Evolutionary conservation across 2,113 vertebrate species (phyloP).

Genomic region (Geococcyx californianus): DNA sequence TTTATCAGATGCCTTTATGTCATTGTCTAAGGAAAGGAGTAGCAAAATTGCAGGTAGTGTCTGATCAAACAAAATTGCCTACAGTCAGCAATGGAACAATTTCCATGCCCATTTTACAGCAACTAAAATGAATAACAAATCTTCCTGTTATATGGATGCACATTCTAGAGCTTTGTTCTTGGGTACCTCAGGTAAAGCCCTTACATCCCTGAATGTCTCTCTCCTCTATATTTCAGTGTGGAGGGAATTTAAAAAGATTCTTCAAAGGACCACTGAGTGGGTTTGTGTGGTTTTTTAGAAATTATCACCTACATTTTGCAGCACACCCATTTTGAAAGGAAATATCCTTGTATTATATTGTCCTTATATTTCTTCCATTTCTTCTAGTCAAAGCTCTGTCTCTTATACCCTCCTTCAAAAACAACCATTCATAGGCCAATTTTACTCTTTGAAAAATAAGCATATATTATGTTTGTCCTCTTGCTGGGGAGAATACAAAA

Average conservation of each 20-base stretch:
- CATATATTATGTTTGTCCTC: background rate
- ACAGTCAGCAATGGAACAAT: background rate
- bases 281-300: background rate
- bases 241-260: background rate
- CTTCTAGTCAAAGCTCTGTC: background rate
- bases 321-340: background rate
- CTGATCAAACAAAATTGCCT: constrained; percentile 6
- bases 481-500: background rate
- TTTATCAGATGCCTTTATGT: background rate
- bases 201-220: background rate
- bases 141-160: background rate
- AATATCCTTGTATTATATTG: background rate
- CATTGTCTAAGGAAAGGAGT: background rate
- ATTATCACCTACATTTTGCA: background rate
- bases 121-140: background rate
- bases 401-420: background rate
- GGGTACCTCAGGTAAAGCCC: background rate
- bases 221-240: background rate
- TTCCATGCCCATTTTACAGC: background rate
- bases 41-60: background rate
- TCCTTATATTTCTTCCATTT: background rate
- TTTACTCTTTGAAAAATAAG: background rate
- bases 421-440: background rate
- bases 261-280: background rate
- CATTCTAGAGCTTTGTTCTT: background rate